Evolutionary conservation across 1,140 invertebrate species (phyloP), one percentile per base, ranked within the genome.

Genomic region (Platyura marginata): DNA sequence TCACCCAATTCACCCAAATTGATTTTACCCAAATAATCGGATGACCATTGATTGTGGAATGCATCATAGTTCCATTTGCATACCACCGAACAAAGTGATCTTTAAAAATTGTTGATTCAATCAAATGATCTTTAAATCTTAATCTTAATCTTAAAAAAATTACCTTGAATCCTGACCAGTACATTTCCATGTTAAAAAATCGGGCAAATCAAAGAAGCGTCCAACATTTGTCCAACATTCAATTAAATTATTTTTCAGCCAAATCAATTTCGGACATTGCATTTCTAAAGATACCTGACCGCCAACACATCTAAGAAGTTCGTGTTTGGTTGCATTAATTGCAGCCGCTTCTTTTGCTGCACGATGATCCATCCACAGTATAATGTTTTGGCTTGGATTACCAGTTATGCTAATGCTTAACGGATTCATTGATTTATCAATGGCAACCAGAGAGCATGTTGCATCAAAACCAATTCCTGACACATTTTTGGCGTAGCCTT

Each of bases 361-460:
- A 50, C 93, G 66, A 56, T 97, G 92, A 60, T 98, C 93, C 87
- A 96, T 82, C 93, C 93, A 98, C 62, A 96, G 75, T 23, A 97
- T 86, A 20, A 97, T 70, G 63, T 97, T 93, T 59, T 83, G 79
- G 10, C 55, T 66, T 53, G 72, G 55, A 32, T 64, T 69, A 70
- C 80, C 79, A 51, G 73, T 71, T 36, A 71, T 70, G 64, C 77
- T 88, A 0, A 91, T 72, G 16, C 80, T 74, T 6, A 91, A 51
- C 3, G 90, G 81, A 37, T 73, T 61, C 18, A 72, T 72, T 48
- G 78, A 63, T 49, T 67, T 61, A 51, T 82, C 85, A 16, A 95
- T 47, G 18, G 77, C 80, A 5, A 92, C 91, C 34, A 97, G 57
- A 11, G 91, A 96, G 59, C 92, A 96, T 25, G 92, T 97, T 15